Base-by-base conservation (phyloP, 1,140 invertebrate genomes). In the Sinonovacula constricta region DNA sequence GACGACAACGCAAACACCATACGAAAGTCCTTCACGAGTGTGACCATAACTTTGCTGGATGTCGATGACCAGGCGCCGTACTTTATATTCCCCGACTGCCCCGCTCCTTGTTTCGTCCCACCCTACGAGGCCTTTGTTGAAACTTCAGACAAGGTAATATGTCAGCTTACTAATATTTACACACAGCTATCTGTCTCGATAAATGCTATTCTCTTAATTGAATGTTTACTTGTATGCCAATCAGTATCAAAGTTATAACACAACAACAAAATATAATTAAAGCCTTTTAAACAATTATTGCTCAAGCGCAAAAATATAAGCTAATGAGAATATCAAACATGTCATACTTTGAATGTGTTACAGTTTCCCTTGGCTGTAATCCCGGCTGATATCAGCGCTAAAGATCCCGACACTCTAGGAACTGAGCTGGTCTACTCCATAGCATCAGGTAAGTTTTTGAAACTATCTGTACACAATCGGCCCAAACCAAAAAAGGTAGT, bases 11-110 rank as follows among this genome's bases (percentile, higher is more conserved):
- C 33, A 33, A n/a, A 3, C 4, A 45, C n/a, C n/a, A n/a, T n/a
- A n/a, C n/a, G 22, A 31, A 62, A 36, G n/a, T 10, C 57, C 18
- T 26, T 24, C 22, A 60, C 54, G 7, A 49, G 12, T 10, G 3
- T 78, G 1, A 51, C 34, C 3, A 54, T 78, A n/a, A 53, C 5
- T 24, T n/a, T 78, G 18, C 3, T 26, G 22, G 75, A 78, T 51
- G 75, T 63, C 12, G 75, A 78, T 30, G 75, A 78, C n/a, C 75
- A 78, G 45, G 39, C 5, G 12, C 75, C 75, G 18, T 60, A 62
- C n/a, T 78, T 67, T 59, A 45, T 26, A 0, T 62, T 51, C 26
- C 65, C 65, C 18, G 31, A 51, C 15, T 78, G 75, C 51, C 34
- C 34, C 0, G 2, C 3, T n/a, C 72, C 65, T 18, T 78, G 75